Evolutionary conservation across 2,888 invertebrate genomes (phyloP).

Genomic region (Microplitis manilae): DNA sequence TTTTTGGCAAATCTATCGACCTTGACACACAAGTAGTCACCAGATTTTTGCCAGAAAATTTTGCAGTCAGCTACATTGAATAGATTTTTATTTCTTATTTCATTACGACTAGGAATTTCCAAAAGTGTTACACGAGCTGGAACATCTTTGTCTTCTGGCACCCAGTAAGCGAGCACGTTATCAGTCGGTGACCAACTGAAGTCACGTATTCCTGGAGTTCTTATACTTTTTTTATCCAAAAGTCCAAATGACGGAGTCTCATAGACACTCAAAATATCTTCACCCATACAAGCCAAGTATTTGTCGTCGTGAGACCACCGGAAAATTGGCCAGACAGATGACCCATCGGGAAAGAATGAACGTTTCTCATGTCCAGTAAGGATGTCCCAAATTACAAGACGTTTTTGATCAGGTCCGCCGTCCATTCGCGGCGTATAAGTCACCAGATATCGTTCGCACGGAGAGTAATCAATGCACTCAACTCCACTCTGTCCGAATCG

Average conservation of each 20-base stretch:
- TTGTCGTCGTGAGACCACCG: constrained; percentile 98
- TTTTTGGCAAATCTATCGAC: constrained; percentile 91
- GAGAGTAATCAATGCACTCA: constrained; percentile 97
- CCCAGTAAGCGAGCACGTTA: constrained; percentile 97
- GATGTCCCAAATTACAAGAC: constrained; percentile 97
- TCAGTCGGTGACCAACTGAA: constrained; percentile 99
- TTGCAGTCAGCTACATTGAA: constrained; percentile 99
- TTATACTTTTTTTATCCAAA: constrained; percentile 94
- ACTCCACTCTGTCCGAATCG: constrained; percentile 93
- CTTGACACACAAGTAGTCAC: constrained; percentile 97
- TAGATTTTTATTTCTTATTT: constrained; percentile 93
- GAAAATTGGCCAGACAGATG: constrained; percentile 93
- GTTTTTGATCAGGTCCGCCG: constrained; percentile 80
- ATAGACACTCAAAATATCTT: constrained; percentile 91
- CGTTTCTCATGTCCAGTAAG: constrained; percentile 94
- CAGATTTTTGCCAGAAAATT: constrained; percentile 99
- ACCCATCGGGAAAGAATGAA: constrained; percentile 88
- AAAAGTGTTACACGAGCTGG: constrained; percentile 95
- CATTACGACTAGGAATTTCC: constrained; percentile 90
- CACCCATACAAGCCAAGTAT: constrained; percentile 91
- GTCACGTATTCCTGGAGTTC: constrained; percentile 90
- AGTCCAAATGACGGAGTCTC: constrained; percentile 97
- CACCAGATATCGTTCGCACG: constrained; percentile 96
- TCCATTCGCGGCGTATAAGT: constrained; percentile 91
- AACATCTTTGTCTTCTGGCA: constrained; percentile 96